Percentiles rank a stretch among this genome's conserved stretches.
phyloP scores from a whole-genome alignment of 2,888 invertebrate genomes.

The Drosophila borealis region DNA sequence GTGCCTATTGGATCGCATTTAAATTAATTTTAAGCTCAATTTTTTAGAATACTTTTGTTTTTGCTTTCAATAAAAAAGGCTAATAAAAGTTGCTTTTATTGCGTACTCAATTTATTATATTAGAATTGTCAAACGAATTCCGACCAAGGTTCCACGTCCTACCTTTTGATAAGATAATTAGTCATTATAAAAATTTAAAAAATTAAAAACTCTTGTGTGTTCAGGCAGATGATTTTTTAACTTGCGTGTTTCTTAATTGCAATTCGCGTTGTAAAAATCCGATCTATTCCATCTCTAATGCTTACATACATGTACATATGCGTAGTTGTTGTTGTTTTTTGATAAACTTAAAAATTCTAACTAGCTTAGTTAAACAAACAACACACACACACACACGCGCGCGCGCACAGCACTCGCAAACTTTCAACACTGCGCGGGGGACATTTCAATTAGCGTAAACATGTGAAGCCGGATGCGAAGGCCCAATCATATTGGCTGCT shows the following conservation, averaged over 20 bases:
- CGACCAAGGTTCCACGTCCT: too few species aligned
- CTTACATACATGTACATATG: slow-evolving; percentile 4
- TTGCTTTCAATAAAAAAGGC: too few species aligned
- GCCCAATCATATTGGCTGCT: slow-evolving; percentile 54
- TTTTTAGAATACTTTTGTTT: too few species aligned
- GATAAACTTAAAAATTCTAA: slow-evolving; percentile 77
- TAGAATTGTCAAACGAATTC: too few species aligned
- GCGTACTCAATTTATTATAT: too few species aligned
- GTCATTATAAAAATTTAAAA: too few species aligned
- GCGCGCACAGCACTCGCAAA: slow-evolving; percentile 55
- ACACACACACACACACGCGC: slow-evolving; percentile 4
- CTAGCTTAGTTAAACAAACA: slow-evolving; percentile 75
- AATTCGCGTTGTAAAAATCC: background rate
- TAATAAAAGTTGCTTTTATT: too few species aligned
- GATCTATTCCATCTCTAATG: background rate
- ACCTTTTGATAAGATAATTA: too few species aligned
- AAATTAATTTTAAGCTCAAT: too few species aligned
- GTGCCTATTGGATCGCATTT: too few species aligned
- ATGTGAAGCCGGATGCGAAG: slow-evolving; percentile 80
- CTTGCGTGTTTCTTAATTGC: background rate
- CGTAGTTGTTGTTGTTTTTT: slow-evolving; percentile 27
- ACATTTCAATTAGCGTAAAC: slow-evolving; percentile 76
- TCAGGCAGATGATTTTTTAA: background rate
- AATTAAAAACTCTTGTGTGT: background rate
- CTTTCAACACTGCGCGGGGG: slow-evolving; percentile 62